Evolutionary conservation across 2,797 vertebrate species (phyloP), one percentile per base, ranked within the genome.

Genomic region (Neosilurus hyrtlii): DNA sequence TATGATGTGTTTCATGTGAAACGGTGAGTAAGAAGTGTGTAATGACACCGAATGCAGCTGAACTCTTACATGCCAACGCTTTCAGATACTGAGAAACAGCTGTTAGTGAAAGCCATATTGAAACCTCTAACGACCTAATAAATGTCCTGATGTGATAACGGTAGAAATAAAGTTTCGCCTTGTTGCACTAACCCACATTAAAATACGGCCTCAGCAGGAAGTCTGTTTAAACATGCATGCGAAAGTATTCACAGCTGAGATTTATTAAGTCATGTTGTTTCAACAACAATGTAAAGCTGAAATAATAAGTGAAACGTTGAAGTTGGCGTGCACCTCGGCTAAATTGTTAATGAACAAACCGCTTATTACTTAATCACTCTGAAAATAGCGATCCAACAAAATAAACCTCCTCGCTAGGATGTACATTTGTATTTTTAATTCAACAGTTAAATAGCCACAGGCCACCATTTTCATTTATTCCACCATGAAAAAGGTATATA

Each of bases 221-320:
- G 56, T 76, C 54, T 37, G 30, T 80, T 62, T 12, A 62, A 77
- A 83, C 11, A 22, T 3, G 59, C 65, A 15, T 24, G 37, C 61
- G 72, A 62, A 68, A 56, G 65, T 76, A 37, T 70, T 70, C 24
- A 16, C 65, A 37, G 61, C 20, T 52, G 56, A 78, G 82, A 73
- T 87, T 78, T 77, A 87, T 73, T 73, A 87, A 54, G 63, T 30
- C 43, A 1, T 11, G 62, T 43, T 43, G 79, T 84, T 54, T 65
- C 51, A 70, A 80, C 71, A 88, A 82, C 51, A 79, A 35, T 67
- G 76, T 86, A 57, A 87, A 83, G 59, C 84, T 88, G 86, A 73
- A 88, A 84, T 81, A 75, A 59, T 75, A 59, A 85, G 86, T 86
- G 73, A 22, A 56, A 16, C 57, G 70, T 83, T 85, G 83, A 18